phyloP scores from a whole-genome alignment of 2,113 vertebrate genomes.

The Erythrocercus mccallii region DNA sequence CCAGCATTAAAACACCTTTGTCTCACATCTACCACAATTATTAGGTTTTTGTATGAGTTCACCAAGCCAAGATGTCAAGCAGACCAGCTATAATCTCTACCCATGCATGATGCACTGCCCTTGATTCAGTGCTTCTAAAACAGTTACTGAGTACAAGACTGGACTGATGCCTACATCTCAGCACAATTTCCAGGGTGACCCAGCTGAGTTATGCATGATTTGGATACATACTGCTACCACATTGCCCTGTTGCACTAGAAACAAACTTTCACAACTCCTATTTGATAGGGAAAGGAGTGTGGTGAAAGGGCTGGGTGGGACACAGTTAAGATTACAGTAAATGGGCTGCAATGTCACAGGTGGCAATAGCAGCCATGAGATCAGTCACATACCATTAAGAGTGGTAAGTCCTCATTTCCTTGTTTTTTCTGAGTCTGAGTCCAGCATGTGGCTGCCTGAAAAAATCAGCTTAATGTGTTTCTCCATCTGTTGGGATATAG shows the following conservation, averaged over 20 bases:
- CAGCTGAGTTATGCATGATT: fast-evolving
- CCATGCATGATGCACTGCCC: background rate
- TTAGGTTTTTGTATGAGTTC: background rate
- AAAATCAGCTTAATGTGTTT: constrained; percentile 52
- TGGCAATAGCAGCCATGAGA: background rate
- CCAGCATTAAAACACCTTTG: background rate
- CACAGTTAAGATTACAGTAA: background rate
- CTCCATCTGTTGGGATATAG: constrained; percentile 49
- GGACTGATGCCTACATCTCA: background rate
- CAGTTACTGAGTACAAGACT: background rate
- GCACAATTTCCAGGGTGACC: background rate
- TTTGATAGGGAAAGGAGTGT: background rate
- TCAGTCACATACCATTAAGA: background rate
- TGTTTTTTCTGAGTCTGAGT: background rate
- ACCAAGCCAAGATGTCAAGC: background rate
- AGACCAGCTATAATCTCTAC: background rate
- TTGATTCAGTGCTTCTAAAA: background rate
- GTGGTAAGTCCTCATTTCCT: constrained; percentile 22
- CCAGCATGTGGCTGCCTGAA: constrained; percentile 45
- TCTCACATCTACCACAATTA: background rate
- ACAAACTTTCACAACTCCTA: background rate
- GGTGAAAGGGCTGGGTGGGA: background rate
- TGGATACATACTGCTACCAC: background rate
- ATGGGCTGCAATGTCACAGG: background rate
- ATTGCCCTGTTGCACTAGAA: background rate